Evolutionary conservation across 2,888 invertebrate genomes (phyloP), one percentile per base, ranked within the genome.

Genomic region (Clusia tigrina): DNA sequence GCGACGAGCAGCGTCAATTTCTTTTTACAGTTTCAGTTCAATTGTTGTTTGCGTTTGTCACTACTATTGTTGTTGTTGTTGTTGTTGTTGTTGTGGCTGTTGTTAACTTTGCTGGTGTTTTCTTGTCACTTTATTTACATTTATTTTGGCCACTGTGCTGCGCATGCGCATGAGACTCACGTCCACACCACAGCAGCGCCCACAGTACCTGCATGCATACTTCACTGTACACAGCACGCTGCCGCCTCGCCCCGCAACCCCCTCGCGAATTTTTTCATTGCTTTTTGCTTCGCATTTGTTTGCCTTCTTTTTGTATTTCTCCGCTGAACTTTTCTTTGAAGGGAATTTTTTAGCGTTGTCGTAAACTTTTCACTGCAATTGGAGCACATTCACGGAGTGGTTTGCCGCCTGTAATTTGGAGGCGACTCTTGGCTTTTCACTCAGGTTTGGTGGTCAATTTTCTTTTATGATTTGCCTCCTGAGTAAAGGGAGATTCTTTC

Each of bases 31-130:
- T 54, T 60, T 54, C 42, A 42, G 32, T 53, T 59, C 25, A 20
- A 54, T 57, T 57, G n/a, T 57, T 57, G 55, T 25, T n/a, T 12
- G 18, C 17, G 9, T 9, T 18, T 48, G 48, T 17, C 52, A 57
- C 48, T 62, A 57, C 59, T 60, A 32, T 62, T 56, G 60, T 65
- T 60, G 62, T 62, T 51, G 62, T 42, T 60, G 38, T 38, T 32
- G 26, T 22, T n/a, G 37, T 58, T 37, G 26, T 54, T 52, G 59
- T 26, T 32, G 18, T 32, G 12, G 9, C 54, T 15, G 24, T 54
- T 65, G 48, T 64, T 25, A 24, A n/a, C 51, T 51, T 18, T 20
- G 17, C 51, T 22, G 22, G 3, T 51, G 51, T 20, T 22, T 51
- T 6, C n/a, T n/a, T n/a, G n/a, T n/a, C n/a, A n/a, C n/a, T n/a